Evolutionary conservation across 2,113 vertebrate genomes (phyloP), one percentile per base, ranked within the genome.

Genomic region (Guaruba guarouba): DNA sequence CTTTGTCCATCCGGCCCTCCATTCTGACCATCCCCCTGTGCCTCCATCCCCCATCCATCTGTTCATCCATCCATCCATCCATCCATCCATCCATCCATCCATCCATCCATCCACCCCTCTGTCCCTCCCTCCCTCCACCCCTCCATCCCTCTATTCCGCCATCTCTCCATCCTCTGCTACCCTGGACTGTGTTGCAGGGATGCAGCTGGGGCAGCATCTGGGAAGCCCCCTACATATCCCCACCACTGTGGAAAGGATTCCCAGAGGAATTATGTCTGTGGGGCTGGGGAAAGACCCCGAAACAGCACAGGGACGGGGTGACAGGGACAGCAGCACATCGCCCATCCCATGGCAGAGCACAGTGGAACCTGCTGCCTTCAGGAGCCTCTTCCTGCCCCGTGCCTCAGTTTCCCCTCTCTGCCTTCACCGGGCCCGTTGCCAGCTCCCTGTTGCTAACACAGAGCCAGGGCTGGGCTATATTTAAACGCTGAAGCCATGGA

Each of bases 191-290:
- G 39, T n/a, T 31, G 14, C 59, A 33, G 64, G 35, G 27, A 9
- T 23, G 31, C 12, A 69, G 74, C 49, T 83, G 19, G 55, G 55
- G 19, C 55, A 57, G 31, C 33, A 29, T 19, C 39, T 6, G 28
- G n/a, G 51, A 31, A 41, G 9, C 16, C 20, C 46, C 25, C 33
- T 15, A 20, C 64, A 5, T 35, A 55, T 33, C 69, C 59, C 46
- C 33, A 35, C 3, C 28, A 5, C 3, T 17, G 2, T 0, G 0
- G 37, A 48, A 70, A 46, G 37, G 22, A 64, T 82, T 37, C 57
- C 55, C 23, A 27, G 43, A 37, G 44, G 31, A 75, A n/a, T 22
- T 28, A 31, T 20, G n/a, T 20, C 61, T 48, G 16, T 37, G 82
- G 54, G 43, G 61, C 54, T 57, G 66, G 48, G 61, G 37, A 39